Conservation (phyloP, 2,797 vertebrate species). For the Myotis planiceps region DNA sequence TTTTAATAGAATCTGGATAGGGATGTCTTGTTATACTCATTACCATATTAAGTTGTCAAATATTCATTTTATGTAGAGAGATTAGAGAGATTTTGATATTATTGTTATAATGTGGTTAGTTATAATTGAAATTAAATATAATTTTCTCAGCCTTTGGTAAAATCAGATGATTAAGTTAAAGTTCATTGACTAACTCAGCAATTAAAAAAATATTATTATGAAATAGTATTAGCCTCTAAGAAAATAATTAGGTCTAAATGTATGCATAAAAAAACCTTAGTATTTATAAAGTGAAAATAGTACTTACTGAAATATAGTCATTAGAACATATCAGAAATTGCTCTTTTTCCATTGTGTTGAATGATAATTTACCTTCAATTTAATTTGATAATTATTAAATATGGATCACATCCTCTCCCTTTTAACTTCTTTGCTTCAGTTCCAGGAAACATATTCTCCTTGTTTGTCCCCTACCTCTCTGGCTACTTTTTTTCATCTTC, state of each 20-base stretch:
- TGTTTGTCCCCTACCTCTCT: background rate
- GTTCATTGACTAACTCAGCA: background rate
- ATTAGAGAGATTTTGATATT: constrained; percentile 38
- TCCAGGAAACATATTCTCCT: background rate
- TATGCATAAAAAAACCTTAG: background rate
- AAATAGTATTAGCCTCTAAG: background rate
- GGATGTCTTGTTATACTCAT: constrained; percentile 45
- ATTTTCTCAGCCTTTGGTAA: constrained; percentile 44
- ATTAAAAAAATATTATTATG: background rate
- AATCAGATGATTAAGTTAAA: constrained; percentile 36
- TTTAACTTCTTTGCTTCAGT: background rate
- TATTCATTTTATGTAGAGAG: constrained; percentile 49
- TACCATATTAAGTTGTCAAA: background rate
- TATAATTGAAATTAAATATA: constrained; percentile 53
- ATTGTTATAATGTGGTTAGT: constrained; percentile 18
- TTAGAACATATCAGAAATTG: background rate
- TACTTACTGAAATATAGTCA: background rate
- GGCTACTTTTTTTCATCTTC: background rate
- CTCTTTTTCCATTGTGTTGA: background rate
- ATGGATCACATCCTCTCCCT: background rate
- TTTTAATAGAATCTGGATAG: constrained; percentile 22
- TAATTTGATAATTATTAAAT: background rate
- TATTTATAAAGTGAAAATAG: background rate
- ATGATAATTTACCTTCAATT: background rate
- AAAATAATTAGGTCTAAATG: constrained; percentile 2